Conservation (phyloP, 1,140 invertebrate genomes). For the Bombus superbus region DNA sequence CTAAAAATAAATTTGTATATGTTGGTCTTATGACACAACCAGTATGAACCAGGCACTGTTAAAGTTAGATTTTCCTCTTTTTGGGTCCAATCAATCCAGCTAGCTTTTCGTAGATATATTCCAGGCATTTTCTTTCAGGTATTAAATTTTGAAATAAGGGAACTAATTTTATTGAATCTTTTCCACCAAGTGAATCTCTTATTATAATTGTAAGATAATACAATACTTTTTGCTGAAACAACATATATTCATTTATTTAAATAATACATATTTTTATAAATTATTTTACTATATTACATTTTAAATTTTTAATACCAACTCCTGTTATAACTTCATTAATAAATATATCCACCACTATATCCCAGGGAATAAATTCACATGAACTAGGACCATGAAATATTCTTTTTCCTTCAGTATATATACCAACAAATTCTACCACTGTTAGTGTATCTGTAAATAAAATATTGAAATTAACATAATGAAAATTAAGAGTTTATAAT, state of each 20-base stretch:
- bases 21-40: slow-evolving; percentile 79
- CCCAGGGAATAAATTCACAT: slow-evolving; percentile 82
- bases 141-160: slow-evolving; percentile 78
- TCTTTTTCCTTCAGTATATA: slow-evolving; percentile 81
- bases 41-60: slow-evolving; percentile 80
- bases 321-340: slow-evolving; percentile 85
- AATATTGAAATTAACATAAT: neutral
- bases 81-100: slow-evolving; percentile 76
- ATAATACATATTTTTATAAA: neutral
- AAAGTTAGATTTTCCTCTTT: slow-evolving; percentile 72
- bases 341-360: slow-evolving; percentile 83
- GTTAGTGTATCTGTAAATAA: slow-evolving; percentile 80
- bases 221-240: slow-evolving; percentile 78
- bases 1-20: slow-evolving; percentile 81
- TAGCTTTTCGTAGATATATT: slow-evolving; percentile 80
- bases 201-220: slow-evolving; percentile 78
- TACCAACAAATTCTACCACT: slow-evolving; percentile 82
- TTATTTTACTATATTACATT: neutral
- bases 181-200: slow-evolving; percentile 71
- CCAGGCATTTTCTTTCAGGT: slow-evolving; percentile 81
- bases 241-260: slow-evolving; percentile 14
- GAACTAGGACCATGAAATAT: slow-evolving; percentile 75
- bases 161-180: slow-evolving; percentile 73
- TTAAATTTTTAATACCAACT: slow-evolving; percentile 74
- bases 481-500: neutral